Base-by-base conservation (phyloP, 2,113 vertebrate genomes). In the Candoia aspera region DNA sequence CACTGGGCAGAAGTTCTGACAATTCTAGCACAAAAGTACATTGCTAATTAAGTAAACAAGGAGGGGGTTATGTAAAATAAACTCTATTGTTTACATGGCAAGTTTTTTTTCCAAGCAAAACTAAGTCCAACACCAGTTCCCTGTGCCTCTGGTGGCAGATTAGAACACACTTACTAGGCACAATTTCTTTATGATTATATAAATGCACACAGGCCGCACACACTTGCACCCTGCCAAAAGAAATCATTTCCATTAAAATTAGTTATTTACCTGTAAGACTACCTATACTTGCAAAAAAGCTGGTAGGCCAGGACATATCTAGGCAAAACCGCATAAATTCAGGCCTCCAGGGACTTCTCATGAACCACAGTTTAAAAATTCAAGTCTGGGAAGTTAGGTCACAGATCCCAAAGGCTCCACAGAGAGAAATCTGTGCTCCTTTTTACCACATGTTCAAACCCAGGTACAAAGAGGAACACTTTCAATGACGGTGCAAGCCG, bases 281-380 rank as follows among this genome's bases (percentile, higher is more conserved):
- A 97, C 95, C 96, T 95, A 95, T 95, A 93, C 95, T 95, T 95
- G 93, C 93, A 94, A 93, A 89, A 95, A 95, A 94, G 89, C 91
- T 89, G 94, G 95, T 93, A 93, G 94, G 94, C 95, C 89, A 95
- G 84, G 85, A 94, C 59, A 95, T 95, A 96, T 86, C 15, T 23
- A 90, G 96, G 95, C 94, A 97, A 95, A 92, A 96, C 95, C 96
- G 94, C 95, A 96, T 94, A 59, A 95, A 95, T 89, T 58, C n/a
- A 88, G 33, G 46, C 94, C 95, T 94, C 93, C 26, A 87, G 94
- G 92, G 95, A 94, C 90, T 92, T 91, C 94, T 54, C 60, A 64
- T 89, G 91, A 93, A 90, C 93, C 68, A 90, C 94, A 93, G 94
- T 94, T 95, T 94, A 96, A 95, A 91, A 96, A 95, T 96, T 93